Evolutionary conservation across 1,140 invertebrate species (phyloP), one percentile per base, ranked within the genome.

Genomic region (Tetraneura akinire): DNA sequence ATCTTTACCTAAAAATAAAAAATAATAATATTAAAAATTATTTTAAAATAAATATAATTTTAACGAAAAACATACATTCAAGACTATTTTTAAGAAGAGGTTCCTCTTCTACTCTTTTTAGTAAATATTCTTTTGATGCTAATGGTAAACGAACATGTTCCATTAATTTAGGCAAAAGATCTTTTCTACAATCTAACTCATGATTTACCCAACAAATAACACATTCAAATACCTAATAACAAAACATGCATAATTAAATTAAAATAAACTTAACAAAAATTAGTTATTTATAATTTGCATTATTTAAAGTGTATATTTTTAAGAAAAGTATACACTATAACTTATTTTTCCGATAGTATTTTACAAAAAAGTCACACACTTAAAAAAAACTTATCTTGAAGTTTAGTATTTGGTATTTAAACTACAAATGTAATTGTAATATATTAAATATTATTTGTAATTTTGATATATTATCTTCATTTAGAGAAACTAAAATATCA

Each of bases 91-190:
- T 93, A 18, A 97, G 88, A 21, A 97, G 88, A 26, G 94, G 92
- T 85, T 97, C 95, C 83, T 95, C 93, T 85, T 96, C 94, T 18
- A 97, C 95, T 53, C 93, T 89, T 86, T 94, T 91, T 42, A 97
- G 91, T 62, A 98, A 89, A 85, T 94, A 96, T 83, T 97, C 94
- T 86, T 94, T 92, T 57, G 94, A 91, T 78, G 97, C 89, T 73
- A 97, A 88, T 37, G 96, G 96, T 83, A 98, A 88, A 53, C 96
- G 90, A 26, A 98, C 96, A 86, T 97, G 92, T 87, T 96, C 94
- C 91, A 98, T 94, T 81, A 98, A 87, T 81, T 91, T 88, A 18
- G 93, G 90, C 80, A 97, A 88, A 84, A 90, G 88, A 80, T 88
- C 85, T 83, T 91, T 90, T 49, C 95, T 87, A 80, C 86, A 88